Base-by-base conservation (phyloP, 2,113 vertebrate genomes). In the Dasypus novemcinctus region DNA sequence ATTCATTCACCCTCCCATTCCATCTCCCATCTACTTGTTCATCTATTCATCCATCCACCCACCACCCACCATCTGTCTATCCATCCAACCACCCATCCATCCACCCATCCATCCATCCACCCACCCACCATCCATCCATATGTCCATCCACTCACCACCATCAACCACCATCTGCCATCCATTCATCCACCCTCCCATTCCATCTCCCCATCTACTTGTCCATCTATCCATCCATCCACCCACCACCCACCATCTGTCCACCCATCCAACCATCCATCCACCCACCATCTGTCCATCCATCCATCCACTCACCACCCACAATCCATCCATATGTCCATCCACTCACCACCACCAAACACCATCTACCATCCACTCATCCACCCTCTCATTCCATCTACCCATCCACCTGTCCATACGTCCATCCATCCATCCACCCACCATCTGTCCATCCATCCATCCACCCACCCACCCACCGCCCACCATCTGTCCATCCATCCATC, bases 21-120 rank as follows among this genome's bases (percentile, higher is more conserved):
- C 52, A 38, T 8, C 23, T 17, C 5, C 23, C 20, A 27, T 27
- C 46, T 33, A 8, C 1, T 17, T 23, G 13, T 4, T 3, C 33
- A 1, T 4, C 7, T 12, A 21, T 1, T 21, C 14, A 7, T 23
- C 15, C 3, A 1, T 13, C 46, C 25, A 29, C 7, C 36, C 1
- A n/a, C n/a, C n/a, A n/a, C n/a, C n/a, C n/a, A n/a, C 46, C 46
- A 49, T 0, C 71, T 5, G 17, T 27, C 41, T 27, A 43, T 13
- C 59, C 9, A 49, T 9, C 14, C 20, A 25, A 43, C 36, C 23
- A 59, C 7, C 7, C 14, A 59, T 23, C 57, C 23, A 59, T 11
- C 74, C 8, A 20, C 3, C 25, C 38, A 43, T 5, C 12, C 72
- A 75, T 27, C 12, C 11, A 75, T n/a, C n/a, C n/a, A n/a, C n/a